A percentile compares a stretch with the other conserved stretches of the same genome.
Conservation (phyloP, 2,888 invertebrate species). For the Venusia cambrica region DNA sequence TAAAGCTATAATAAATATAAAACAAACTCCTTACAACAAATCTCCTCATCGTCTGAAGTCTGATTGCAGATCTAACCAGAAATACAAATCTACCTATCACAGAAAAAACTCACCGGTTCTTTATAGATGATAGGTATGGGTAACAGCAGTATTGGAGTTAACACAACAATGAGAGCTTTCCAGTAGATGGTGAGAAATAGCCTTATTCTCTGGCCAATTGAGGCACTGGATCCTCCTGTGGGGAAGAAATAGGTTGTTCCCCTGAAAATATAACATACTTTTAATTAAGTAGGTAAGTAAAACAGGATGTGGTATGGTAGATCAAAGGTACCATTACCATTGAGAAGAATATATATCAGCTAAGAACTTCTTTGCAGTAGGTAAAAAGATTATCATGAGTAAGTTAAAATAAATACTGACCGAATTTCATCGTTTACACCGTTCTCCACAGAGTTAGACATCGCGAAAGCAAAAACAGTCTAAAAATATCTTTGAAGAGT, state of each 20-base stretch:
- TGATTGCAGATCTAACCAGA: too few relatives aligned
- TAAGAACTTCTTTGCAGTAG: too few relatives aligned
- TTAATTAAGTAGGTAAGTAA: too few relatives aligned
- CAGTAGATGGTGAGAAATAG: constrained; percentile 85
- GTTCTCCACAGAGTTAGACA: constrained; percentile 65
- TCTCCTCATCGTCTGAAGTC: too few relatives aligned
- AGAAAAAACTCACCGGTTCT: constrained; percentile 74
- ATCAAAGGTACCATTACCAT: too few relatives aligned
- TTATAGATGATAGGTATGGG: constrained; percentile 84
- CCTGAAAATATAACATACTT: constrained; percentile 51
- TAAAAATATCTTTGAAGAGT: constrained; percentile 22
- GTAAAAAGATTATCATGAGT: neutral
- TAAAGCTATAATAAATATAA: too few relatives aligned
- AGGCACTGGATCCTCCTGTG: constrained; percentile 56
- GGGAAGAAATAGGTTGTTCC: constrained; percentile 72
- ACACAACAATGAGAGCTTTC: constrained; percentile 86
- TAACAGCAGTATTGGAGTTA: constrained; percentile 85
- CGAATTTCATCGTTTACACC: constrained; percentile 61
- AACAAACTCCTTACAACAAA: too few relatives aligned
- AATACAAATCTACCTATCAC: too few relatives aligned
- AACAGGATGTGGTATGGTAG: too few relatives aligned
- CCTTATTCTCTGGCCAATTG: constrained; percentile 55
- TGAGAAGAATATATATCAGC: too few relatives aligned
- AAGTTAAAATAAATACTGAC: constrained; percentile 47
- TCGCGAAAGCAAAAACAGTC: constrained; percentile 34